Conservation (phyloP, 2,888 invertebrate genomes). For the Cephus runcator region DNA sequence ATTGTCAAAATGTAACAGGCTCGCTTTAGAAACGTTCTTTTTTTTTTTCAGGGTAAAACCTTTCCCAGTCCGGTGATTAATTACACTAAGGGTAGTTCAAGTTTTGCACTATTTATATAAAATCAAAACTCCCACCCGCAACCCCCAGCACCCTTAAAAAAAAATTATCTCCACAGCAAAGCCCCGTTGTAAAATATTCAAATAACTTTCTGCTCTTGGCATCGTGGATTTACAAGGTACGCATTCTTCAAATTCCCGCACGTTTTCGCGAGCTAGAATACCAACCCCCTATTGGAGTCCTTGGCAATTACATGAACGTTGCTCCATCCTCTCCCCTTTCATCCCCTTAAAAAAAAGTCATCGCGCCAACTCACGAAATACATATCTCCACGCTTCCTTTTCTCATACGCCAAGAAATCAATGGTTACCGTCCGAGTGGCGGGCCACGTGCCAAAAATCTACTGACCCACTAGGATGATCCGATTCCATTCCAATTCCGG, state of each 20-base stretch:
- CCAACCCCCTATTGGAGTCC: not conserved
- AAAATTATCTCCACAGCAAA: not conserved
- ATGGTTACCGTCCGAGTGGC: not conserved
- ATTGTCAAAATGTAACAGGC: not conserved
- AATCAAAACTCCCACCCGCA: not conserved
- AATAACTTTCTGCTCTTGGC: not conserved
- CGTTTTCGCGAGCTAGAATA: not conserved
- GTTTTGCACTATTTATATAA: not conserved
- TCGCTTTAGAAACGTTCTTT: not conserved
- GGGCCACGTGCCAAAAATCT: constrained; percentile 40
- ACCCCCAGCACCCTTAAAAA: not conserved
- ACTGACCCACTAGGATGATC: constrained; percentile 13
- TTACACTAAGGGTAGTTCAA: not conserved
- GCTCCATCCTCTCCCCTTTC: not conserved
- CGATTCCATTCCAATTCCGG: not conserved
- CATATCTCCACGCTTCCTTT: not conserved
- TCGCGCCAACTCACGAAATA: not conserved
- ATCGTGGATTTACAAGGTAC: not conserved
- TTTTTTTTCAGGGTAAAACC: not conserved
- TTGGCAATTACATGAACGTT: not conserved
- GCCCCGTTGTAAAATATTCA: not conserved
- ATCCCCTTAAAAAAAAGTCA: not conserved
- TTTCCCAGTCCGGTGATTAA: not conserved
- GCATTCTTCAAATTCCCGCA: not conserved
- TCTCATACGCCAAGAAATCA: not conserved